Evolutionary conservation across 2,888 invertebrate genomes (phyloP).

Genomic region (Strigamia maritima): DNA sequence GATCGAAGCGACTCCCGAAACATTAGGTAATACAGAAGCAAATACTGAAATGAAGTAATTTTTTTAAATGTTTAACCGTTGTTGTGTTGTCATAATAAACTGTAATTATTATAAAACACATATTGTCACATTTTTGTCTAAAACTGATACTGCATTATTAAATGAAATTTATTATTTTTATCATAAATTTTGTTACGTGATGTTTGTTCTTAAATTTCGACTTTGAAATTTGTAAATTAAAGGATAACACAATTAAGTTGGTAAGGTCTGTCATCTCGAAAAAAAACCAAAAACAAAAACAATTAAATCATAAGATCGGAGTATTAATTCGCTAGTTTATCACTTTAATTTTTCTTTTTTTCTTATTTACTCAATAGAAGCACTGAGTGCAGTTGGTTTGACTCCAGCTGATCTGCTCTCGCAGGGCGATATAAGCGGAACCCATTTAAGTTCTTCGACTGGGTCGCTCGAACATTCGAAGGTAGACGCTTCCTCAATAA

Average conservation of each 20-base stretch:
- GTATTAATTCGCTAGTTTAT: not conserved
- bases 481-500: constrained; percentile 35
- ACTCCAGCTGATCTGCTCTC: constrained; percentile 38
- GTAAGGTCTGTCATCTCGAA: not conserved
- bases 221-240: constrained; percentile 13
- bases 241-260: not conserved
- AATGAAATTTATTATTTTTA: constrained; percentile 6
- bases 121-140: not conserved
- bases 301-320: not conserved
- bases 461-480: constrained; percentile 31
- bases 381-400: constrained; percentile 40
- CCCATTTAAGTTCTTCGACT: not conserved
- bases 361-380: constrained; percentile 37
- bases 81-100: not conserved
- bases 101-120: not conserved
- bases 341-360: constrained; percentile 16
- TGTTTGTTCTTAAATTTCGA: not conserved
- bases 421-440: not conserved
- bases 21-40: constrained; percentile 22
- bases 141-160: not conserved
- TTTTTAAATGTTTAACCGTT: not conserved
- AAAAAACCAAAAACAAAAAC: too few relatives aligned
- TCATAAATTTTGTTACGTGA: not conserved
- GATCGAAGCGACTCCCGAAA: constrained; percentile 35
- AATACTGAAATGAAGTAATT: not conserved